phyloP scores from a whole-genome alignment of 2,888 invertebrate species.

The Drosophila ezoana region DNA sequence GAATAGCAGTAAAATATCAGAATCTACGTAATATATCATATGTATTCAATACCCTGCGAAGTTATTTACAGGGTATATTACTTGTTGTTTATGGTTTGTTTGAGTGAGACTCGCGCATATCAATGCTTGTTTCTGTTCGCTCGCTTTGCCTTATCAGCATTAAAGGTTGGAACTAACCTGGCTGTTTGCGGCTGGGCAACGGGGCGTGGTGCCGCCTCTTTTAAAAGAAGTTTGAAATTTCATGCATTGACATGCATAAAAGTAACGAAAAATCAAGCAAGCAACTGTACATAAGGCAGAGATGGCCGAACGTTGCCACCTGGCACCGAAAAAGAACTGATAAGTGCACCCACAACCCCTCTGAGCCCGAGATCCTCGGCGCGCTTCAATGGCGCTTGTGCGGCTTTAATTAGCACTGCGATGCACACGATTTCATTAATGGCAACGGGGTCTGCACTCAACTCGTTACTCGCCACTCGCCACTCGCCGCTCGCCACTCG shows the following conservation, averaged over 20 bases:
- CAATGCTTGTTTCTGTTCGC: too few species aligned
- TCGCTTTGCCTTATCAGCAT: constrained; percentile 34
- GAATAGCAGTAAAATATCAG: too few species aligned
- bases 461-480: constrained; percentile 4
- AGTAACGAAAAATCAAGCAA: too few species aligned
- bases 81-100: background rate
- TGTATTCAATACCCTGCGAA: too few species aligned
- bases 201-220: constrained; percentile 4
- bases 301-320: constrained; percentile 37
- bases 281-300: constrained; percentile 5
- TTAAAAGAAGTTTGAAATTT: constrained; percentile 40
- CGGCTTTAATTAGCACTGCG: constrained; percentile 43
- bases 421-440: constrained; percentile 24
- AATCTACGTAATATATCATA: too few species aligned
- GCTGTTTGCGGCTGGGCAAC: background rate
- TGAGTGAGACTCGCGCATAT: constrained; percentile 4
- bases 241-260: constrained; percentile 19
- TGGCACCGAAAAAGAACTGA: constrained; percentile 35
- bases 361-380: background rate
- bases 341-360: constrained; percentile 22
- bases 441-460: constrained; percentile 13
- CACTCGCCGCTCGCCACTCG: background rate
- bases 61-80: too few species aligned
- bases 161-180: constrained; percentile 36
- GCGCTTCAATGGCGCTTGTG: constrained; percentile 26